These are phyloP conservation scores for Saccostrea cuccullata DNA, from an alignment of 1,140 invertebrate genomes.

Conservation along the genomic window DNA sequence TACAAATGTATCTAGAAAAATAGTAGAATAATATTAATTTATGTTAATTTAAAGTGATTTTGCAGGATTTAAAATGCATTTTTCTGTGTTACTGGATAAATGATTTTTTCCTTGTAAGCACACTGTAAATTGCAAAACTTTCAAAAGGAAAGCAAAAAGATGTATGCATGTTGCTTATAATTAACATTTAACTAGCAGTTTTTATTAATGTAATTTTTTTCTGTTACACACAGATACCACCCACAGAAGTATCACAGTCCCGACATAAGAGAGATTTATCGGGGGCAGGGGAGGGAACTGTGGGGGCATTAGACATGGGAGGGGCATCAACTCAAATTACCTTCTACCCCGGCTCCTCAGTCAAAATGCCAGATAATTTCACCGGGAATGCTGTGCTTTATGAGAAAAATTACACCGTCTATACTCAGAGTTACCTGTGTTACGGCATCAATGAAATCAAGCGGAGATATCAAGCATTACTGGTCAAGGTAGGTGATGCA, in stretches of 20 bases:
- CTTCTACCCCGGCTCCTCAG: slow-evolving; percentile 69
- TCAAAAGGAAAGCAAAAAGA: too few relatives aligned
- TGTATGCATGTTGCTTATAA: too few relatives aligned
- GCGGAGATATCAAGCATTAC: slow-evolving; percentile 60
- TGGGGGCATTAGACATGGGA: slow-evolving; percentile 81
- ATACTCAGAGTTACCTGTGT: slow-evolving; percentile 80
- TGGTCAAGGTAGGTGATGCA: slow-evolving; percentile 64
- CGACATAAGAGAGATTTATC: slow-evolving; percentile 29
- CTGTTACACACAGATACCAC: neutral
- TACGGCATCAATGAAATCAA: slow-evolving; percentile 79
- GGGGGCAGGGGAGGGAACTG: slow-evolving; percentile 51
- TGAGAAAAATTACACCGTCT: slow-evolving; percentile 78
- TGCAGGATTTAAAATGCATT: too few relatives aligned
- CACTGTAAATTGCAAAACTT: too few relatives aligned
- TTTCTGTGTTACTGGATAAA: too few relatives aligned
- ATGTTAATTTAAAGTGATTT: too few relatives aligned
- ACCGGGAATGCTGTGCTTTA: slow-evolving; percentile 73
- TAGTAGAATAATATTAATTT: too few relatives aligned
- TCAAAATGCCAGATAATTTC: slow-evolving; percentile 58
- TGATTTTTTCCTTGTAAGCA: too few relatives aligned
- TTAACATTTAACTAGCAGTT: neutral
- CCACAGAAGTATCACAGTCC: neutral
- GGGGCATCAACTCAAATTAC: slow-evolving; percentile 82
- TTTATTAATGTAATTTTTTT: neutral
- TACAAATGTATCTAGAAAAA: too few relatives aligned